Base-by-base conservation (phyloP, 2,797 vertebrate species). In the Gymnopithys bicolor region DNA sequence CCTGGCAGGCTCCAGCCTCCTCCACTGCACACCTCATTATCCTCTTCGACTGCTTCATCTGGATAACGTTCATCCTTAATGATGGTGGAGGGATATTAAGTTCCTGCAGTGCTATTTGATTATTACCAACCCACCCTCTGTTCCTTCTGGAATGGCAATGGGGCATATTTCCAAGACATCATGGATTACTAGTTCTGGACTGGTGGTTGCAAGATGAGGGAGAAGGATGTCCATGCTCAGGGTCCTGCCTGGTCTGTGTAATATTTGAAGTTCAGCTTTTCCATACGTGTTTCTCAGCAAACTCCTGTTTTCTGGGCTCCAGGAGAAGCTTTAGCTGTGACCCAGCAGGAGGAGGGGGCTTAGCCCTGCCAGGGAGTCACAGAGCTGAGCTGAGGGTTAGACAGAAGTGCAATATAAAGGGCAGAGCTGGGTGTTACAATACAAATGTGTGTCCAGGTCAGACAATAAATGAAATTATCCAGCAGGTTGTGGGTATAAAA, bases 11-110 rank as follows among this genome's bases (percentile, higher is more conserved):
- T 90, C 84, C 92, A 95, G 60, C 64, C 88, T 90, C 81, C 76
- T 27, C 37, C 55, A 3, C 67, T 80, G 87, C 83, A 78, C 64
- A 90, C 89, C 85, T 95, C 90, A 81, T 96, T 92, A 92, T 88
- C 76, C 83, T 5, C 7, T 79, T 67, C 48, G 52, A 35, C 83
- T 85, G 76, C 76, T 93, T 90, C 90, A 53, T 88, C 74, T 91
- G 80, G 69, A 12, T 46, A 33, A 10, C 5, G 5, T 62, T 89
- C 80, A 19, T 43, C 85, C 80, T 93, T 76, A 73, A 94, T 51
- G 67, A 41, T 30, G 71, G 84, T 1, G 1, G 66, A 83, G 73
- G 9, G 30, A 87, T 56, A 51, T 12, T 28, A 30, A 68, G 78
- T 49, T 69, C 62, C 69, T 77, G 25, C 32, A 13, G 70, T 24